Conservation (phyloP, 2,888 invertebrate species). For the Morpho achilles region DNA sequence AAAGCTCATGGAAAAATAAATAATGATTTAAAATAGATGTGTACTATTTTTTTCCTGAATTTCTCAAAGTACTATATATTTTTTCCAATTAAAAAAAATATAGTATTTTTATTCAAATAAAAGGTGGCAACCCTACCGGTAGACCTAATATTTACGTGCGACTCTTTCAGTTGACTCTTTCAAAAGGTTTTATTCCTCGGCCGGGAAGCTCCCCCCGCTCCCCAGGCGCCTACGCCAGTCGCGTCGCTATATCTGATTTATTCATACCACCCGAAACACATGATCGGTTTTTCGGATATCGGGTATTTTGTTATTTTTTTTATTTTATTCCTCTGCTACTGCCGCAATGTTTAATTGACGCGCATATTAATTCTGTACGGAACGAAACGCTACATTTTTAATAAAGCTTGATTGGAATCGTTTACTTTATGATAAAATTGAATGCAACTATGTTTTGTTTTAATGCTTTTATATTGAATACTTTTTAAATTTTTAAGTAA, state of each 20-base stretch:
- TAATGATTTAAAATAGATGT: no score
- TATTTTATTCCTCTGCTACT: conserved; percentile 48
- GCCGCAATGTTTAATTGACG: conserved; percentile 44
- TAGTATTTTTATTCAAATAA: no score
- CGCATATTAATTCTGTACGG: conserved; percentile 32
- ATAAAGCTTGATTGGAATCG: conserved; percentile 19
- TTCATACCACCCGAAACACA: conserved; percentile 74
- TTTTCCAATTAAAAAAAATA: no score
- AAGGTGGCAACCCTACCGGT: no score
- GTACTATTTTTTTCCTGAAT: no score
- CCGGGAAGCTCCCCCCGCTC: conserved; percentile 50
- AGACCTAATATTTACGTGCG: conserved; percentile 57
- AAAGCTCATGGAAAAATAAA: no score
- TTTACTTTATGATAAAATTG: conserved; percentile 13
- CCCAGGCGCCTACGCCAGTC: conserved; percentile 63
- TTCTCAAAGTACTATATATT: no score
- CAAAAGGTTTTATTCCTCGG: conserved; percentile 69
- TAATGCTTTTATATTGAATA: not conserved
- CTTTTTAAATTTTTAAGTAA: not conserved
- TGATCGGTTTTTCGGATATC: conserved; percentile 65
- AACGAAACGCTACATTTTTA: conserved; percentile 30
- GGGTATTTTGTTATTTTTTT: conserved; percentile 37
- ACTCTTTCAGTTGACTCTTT: conserved; percentile 70
- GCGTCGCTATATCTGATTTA: conserved; percentile 70
- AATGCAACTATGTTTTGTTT: conserved; percentile 4